These are phyloP conservation scores for Amphiduros pacificus DNA, from an alignment of 2,888 invertebrate species.

Conservation along the genomic window DNA sequence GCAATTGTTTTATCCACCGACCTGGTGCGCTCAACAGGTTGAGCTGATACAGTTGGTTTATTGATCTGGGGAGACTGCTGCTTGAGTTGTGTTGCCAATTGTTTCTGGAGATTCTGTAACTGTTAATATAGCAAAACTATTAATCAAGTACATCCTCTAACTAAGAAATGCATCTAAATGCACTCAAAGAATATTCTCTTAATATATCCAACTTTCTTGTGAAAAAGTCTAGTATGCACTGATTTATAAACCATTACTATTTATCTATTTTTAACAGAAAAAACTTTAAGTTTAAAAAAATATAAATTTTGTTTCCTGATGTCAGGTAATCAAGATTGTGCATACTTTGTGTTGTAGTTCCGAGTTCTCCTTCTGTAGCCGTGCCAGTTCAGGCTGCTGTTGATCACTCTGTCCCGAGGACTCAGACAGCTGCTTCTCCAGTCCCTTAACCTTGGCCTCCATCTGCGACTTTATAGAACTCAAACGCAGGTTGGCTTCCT, in stretches of 20 bases:
- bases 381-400: conserved; percentile 46
- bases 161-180: no score
- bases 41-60: conserved; percentile 39
- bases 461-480: conserved; percentile 9
- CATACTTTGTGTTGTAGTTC: conserved; percentile 47
- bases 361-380: conserved; percentile 37
- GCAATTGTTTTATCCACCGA: no score
- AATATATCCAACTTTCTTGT: no score
- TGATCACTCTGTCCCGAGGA: conserved; percentile 27
- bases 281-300: no score
- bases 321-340: conserved; percentile 1
- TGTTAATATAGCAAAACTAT: conserved; percentile 42
- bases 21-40: conserved; percentile 38
- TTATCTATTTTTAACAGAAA: no score
- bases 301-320: neutral
- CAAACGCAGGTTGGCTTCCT: no score
- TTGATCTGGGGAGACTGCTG: conserved; percentile 31
- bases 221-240: no score
- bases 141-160: no score
- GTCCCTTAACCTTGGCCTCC: conserved; percentile 10
- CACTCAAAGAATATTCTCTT: no score
- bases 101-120: conserved; percentile 37
- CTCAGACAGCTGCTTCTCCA: conserved; percentile 14
- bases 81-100: no score
- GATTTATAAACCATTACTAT: no score